Base-by-base conservation (phyloP, 2,113 vertebrate species). In the Otis tarda region DNA sequence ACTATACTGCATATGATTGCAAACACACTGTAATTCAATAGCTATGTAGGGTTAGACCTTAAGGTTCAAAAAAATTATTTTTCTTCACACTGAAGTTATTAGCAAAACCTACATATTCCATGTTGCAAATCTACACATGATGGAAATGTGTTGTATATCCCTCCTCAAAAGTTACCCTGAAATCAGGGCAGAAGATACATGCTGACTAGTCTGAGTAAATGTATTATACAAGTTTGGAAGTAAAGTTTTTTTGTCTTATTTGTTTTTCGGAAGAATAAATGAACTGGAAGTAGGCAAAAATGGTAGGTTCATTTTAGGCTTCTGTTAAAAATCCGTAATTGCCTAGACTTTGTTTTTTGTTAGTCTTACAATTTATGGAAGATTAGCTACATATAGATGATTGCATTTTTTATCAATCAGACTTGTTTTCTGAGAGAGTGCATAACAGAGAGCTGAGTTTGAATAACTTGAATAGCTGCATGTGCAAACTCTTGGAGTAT, bases 391-490 rank as follows among this genome's bases (percentile, higher is more conserved):
- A 96, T 78, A 61, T 24, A 91, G 81, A 96, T 80, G 73, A 95
- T 91, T 82, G 33, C 83, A 69, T 97, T 97, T 83, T 92, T 96
- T 89, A 57, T 87, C 59, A 83, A 49, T 89, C 79, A 89, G 60
- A 82, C 16, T 78, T 96, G 82, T 49, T 87, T 94, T 90, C 79
- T 92, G 67, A 88, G 95, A 93, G 75, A 83, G 53, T 91, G 57
- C 10, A 24, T 94, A 64, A 90, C 78, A 90, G 83, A 96, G 79
- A 93, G 87, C 45, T 55, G 83, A 89, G 89, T 95, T 89, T 81
- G 57, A 96, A 55, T 94, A 92, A 84, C 91, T 96, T 93, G 75
- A 92, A 94, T 77, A 91, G 59, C 71, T 93, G 31, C 78, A 69
- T 73, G 43, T 91, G 79, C 92, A 90, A 80, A 93, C 59, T 90